Conservation (phyloP, 2,797 vertebrate species). For the Nyctibius grandis region DNA sequence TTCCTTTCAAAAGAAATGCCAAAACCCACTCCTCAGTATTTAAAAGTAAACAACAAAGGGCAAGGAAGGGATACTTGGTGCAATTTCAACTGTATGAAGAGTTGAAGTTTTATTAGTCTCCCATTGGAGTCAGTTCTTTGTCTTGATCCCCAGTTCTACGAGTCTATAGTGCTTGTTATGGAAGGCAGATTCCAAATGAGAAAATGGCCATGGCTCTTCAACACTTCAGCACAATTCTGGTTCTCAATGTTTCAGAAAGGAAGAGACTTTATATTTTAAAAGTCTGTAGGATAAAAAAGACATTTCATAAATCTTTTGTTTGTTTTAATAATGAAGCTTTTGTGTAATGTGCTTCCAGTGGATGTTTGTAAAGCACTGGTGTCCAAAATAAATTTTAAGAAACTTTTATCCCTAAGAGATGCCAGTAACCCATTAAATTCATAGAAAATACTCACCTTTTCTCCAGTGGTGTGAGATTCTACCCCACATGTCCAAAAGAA, state of each 20-base stretch:
- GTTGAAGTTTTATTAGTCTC: not conserved
- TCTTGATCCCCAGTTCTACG: not conserved
- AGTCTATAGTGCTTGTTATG: not conserved
- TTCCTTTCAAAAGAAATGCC: conserved; percentile 25
- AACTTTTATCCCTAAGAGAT: not conserved
- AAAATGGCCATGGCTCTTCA: not conserved
- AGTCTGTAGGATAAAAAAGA: not conserved
- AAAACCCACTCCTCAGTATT: not conserved
- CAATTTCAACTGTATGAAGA: not conserved
- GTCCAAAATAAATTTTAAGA: not conserved
- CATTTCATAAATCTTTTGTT: not conserved
- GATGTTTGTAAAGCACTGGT: not conserved
- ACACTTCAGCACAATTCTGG: not conserved
- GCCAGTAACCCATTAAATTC: not conserved
- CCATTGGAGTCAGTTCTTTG: not conserved
- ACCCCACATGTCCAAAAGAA: not conserved
- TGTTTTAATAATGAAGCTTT: not conserved
- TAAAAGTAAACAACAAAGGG: conserved; percentile 4
- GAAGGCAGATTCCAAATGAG: not conserved
- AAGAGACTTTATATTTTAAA: not conserved
- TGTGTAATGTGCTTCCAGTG: not conserved
- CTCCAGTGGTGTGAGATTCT: not conserved
- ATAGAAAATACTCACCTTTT: not conserved
- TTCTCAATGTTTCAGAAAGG: not conserved
- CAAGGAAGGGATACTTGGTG: not conserved